phyloP scores from a whole-genome alignment of 2,888 invertebrate genomes.

The Nesidiocoris tenuis region DNA sequence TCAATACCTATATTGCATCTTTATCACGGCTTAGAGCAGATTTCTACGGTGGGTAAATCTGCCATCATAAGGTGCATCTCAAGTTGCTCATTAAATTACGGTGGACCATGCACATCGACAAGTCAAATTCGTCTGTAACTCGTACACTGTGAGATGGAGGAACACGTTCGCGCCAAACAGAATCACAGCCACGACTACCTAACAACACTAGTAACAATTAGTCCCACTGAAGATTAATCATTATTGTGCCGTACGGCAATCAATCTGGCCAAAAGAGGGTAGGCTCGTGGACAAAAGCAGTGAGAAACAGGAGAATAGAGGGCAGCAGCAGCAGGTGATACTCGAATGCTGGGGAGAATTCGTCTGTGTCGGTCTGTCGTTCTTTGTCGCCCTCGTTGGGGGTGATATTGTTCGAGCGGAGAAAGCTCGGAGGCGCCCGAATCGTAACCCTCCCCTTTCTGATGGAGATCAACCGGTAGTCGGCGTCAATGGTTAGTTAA shows the following conservation, averaged over 20 bases:
- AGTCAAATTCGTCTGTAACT: too few relatives aligned
- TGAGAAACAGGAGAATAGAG: not conserved
- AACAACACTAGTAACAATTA: conserved; percentile 32
- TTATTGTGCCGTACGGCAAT: conserved; percentile 16
- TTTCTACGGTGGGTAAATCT: too few relatives aligned
- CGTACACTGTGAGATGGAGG: too few relatives aligned
- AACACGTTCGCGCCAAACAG: too few relatives aligned
- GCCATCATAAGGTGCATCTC: too few relatives aligned
- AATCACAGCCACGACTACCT: too few relatives aligned
- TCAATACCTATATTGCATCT: too few relatives aligned
- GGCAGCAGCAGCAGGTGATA: not conserved
- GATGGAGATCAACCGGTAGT: conserved; percentile 39
- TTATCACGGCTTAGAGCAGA: too few relatives aligned
- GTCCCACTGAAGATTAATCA: conserved; percentile 26
- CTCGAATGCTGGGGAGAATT: not conserved
- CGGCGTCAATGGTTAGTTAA: conserved; percentile 40
- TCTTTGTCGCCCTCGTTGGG: not conserved
- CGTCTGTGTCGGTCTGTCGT: not conserved
- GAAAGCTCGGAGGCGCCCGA: conserved; percentile 2
- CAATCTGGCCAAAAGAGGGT: conserved; percentile 11
- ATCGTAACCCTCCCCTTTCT: conserved; percentile 24
- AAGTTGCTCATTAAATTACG: too few relatives aligned
- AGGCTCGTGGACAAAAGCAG: not conserved
- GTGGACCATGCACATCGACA: too few relatives aligned
- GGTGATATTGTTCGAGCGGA: conserved; percentile 10